These are phyloP conservation scores for Choloepus didactylus DNA, from an alignment of 2,797 vertebrate genomes.

Conservation along the genomic window DNA sequence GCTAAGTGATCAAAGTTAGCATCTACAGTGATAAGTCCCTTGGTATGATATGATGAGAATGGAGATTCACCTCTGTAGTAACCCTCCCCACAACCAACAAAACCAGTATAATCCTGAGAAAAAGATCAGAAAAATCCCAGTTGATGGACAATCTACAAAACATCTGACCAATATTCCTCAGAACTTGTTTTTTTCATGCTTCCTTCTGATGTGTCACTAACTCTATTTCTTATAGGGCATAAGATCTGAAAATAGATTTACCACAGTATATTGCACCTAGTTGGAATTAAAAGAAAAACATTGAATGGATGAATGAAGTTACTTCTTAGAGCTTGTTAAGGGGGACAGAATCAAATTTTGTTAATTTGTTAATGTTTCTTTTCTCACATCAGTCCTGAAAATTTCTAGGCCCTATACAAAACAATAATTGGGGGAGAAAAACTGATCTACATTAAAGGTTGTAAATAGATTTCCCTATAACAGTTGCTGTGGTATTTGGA, in stretches of 20 bases:
- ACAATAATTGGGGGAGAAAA: neutral
- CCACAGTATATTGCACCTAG: neutral
- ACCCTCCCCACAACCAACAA: neutral
- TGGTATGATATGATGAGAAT: neutral
- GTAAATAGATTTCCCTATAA: neutral
- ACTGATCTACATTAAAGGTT: neutral
- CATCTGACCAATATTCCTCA: neutral
- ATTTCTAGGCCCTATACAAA: neutral
- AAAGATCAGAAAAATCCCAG: neutral
- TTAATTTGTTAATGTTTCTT: neutral
- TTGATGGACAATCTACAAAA: neutral
- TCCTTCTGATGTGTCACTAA: neutral
- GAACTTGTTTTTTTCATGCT: neutral
- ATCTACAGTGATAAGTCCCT: neutral
- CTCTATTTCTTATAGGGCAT: neutral
- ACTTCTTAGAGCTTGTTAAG: neutral
- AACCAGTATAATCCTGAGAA: neutral
- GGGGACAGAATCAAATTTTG: neutral
- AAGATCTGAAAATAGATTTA: neutral
- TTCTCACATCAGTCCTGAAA: neutral
- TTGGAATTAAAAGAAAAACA: neutral
- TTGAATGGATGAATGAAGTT: neutral
- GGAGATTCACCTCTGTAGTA: too few relatives aligned
- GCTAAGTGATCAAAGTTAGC: neutral
- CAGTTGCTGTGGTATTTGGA: neutral